phyloP scores from a whole-genome alignment of 2,888 invertebrate genomes.

The Lepidochrysops patricia region DNA sequence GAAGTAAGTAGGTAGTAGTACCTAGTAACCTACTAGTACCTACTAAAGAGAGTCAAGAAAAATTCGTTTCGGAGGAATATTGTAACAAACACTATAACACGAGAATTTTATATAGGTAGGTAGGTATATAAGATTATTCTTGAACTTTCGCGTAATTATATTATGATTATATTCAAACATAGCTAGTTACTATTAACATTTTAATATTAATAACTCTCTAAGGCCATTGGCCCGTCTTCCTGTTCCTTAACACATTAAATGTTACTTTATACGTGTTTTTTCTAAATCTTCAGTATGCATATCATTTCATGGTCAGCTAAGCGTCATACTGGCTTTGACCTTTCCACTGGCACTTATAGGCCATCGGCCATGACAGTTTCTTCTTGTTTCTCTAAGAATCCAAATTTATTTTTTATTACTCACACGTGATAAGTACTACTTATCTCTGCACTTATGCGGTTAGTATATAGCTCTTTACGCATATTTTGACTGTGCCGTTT shows the following conservation, averaged over 20 bases:
- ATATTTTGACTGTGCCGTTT: too few relatives aligned
- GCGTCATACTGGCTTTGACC: constrained; percentile 6
- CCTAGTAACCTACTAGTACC: too few relatives aligned
- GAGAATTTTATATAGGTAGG: too few relatives aligned
- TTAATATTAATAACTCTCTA: neutral
- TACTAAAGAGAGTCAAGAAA: too few relatives aligned
- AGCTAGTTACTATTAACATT: neutral
- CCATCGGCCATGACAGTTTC: neutral
- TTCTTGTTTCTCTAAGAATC: neutral
- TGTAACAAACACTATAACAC: too few relatives aligned
- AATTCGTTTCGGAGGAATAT: too few relatives aligned
- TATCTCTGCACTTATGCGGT: too few relatives aligned
- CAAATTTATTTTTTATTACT: too few relatives aligned
- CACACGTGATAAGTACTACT: too few relatives aligned
- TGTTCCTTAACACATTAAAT: neutral
- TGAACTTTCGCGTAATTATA: neutral
- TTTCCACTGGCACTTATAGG: neutral
- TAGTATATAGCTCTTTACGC: too few relatives aligned
- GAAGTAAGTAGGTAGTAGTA: too few relatives aligned
- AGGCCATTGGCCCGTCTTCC: constrained; percentile 4
- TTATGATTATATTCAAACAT: neutral
- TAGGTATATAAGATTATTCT: too few relatives aligned
- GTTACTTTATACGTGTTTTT: neutral
- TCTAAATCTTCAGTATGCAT: neutral
- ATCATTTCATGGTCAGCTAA: constrained; percentile 6